Conservation (phyloP, 2,888 invertebrate species). For the Amiota minor region DNA sequence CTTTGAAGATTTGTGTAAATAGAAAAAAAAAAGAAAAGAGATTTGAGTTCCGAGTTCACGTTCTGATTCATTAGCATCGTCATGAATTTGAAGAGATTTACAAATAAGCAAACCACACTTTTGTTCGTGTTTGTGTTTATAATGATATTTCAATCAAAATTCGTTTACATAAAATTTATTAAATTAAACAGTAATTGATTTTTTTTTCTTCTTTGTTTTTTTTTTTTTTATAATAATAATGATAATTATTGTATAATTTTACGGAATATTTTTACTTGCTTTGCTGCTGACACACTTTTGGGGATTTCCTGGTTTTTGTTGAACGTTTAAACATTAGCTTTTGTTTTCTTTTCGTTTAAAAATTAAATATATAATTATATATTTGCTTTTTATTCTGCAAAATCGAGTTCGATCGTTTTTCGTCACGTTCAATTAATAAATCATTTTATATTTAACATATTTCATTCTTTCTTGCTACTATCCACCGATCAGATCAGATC, state of each 20-base stretch:
- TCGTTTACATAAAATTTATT: slow-evolving; percentile 64
- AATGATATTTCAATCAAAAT: slow-evolving; percentile 3
- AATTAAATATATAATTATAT: slow-evolving; percentile 16
- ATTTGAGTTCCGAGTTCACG: background rate
- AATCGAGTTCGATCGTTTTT: slow-evolving; percentile 15
- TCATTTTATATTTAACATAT: too few species aligned
- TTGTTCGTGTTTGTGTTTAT: slow-evolving; percentile 24
- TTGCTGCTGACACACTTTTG: slow-evolving; percentile 32
- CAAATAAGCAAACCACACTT: background rate
- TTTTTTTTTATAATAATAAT: slow-evolving; percentile 37
- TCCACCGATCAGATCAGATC: background rate
- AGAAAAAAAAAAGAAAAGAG: background rate
- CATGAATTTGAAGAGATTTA: slow-evolving; percentile 25
- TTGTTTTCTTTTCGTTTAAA: background rate
- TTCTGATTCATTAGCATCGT: background rate
- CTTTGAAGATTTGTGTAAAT: background rate
- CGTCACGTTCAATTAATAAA: slow-evolving; percentile 9
- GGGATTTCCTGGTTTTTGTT: slow-evolving; percentile 3
- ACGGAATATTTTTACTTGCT: slow-evolving; percentile 48
- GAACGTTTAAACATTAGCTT: slow-evolving; percentile 6
- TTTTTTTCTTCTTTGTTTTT: too few species aligned
- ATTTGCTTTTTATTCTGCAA: slow-evolving; percentile 15
- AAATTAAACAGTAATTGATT: slow-evolving; percentile 57
- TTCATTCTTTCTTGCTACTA: background rate
- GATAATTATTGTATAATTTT: slow-evolving; percentile 40